A percentile compares a stretch with the other conserved stretches of the same genome.
These are phyloP conservation scores for Anaspis maculata DNA, from an alignment of 2,888 invertebrate genomes.

Conservation along the genomic window DNA sequence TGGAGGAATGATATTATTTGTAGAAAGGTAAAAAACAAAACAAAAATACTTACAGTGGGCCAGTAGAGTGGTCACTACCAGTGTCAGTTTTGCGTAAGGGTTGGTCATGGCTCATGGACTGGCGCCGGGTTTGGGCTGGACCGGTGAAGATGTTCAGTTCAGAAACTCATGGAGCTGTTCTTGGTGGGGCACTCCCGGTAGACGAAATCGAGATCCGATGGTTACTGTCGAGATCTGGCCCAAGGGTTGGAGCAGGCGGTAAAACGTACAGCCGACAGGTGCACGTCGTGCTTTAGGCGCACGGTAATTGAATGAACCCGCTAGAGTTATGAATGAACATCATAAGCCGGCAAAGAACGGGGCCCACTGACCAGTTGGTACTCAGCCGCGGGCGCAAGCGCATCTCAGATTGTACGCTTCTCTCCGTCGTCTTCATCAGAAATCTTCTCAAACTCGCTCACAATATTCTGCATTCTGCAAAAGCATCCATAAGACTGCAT, in stretches of 20 bases:
- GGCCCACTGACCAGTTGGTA: slow-evolving; percentile 11
- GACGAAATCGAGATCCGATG: no score
- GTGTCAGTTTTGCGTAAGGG: slow-evolving; percentile 11
- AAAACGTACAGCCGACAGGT: slow-evolving; percentile 12
- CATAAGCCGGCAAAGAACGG: slow-evolving; percentile 10
- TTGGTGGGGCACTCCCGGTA: no score
- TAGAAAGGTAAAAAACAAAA: slow-evolving; percentile 7
- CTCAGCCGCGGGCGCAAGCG: slow-evolving; percentile 17
- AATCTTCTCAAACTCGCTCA: slow-evolving; percentile 1
- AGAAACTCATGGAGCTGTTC: no score
- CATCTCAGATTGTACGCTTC: no score
- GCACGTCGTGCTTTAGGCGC: slow-evolving; percentile 19
- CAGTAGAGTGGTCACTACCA: slow-evolving; percentile 7
- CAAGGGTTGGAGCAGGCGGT: slow-evolving; percentile 9
- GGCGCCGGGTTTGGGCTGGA: no score
- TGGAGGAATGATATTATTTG: no score
- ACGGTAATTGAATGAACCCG: slow-evolving; percentile 26
- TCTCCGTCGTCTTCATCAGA: no score
- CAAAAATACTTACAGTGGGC: slow-evolving; percentile 11
- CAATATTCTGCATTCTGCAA: no score
- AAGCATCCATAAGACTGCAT: no score
- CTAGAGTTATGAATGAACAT: slow-evolving; percentile 28
- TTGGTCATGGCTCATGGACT: slow-evolving; percentile 11
- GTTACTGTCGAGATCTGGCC: no score
- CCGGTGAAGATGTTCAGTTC: no score